Conservation (phyloP, 1,140 invertebrate species). For the Drosophila nigromelanica region DNA sequence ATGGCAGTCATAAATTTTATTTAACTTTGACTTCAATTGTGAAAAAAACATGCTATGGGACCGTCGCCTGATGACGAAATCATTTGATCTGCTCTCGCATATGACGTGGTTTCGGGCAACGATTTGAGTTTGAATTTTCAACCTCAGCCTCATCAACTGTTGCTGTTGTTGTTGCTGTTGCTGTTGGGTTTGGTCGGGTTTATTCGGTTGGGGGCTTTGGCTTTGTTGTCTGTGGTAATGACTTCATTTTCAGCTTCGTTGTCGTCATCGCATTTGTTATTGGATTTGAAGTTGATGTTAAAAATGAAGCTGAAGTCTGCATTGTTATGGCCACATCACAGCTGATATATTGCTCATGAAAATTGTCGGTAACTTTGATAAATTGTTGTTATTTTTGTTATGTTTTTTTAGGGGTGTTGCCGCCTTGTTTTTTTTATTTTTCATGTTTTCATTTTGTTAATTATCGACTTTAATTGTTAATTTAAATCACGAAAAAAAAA, state of each 20-base stretch:
- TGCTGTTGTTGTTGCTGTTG: conserved; percentile 12
- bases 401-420: conserved; percentile 29
- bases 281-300: conserved; percentile 20
- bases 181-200: conserved; percentile 17
- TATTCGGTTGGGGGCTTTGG: conserved; percentile 21
- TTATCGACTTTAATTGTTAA: conserved; percentile 76
- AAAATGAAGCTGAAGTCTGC: conserved; percentile 4
- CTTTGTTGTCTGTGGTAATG: conserved; percentile 67
- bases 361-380: conserved; percentile 48
- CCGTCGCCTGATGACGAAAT: conserved; percentile 36
- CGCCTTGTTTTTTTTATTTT: conserved; percentile 17
- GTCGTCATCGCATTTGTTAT: conserved; percentile 29
- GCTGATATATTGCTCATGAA: conserved; percentile 53
- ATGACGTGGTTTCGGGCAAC: conserved; percentile 22
- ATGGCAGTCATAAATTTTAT: conserved; percentile 46
- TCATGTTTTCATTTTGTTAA: conserved; percentile 69
- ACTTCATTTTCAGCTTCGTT: conserved; percentile 55
- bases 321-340: conserved; percentile 50
- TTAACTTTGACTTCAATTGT: conserved; percentile 25
- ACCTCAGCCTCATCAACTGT: conserved; percentile 4
- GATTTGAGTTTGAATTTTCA: neutral
- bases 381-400: conserved; percentile 45
- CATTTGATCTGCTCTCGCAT: conserved; percentile 26
- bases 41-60: conserved; percentile 3
- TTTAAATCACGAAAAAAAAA: conserved; percentile 55